Evolutionary conservation across 2,113 vertebrate genomes (phyloP).

Genomic region (Campylomormyrus numenius): DNA sequence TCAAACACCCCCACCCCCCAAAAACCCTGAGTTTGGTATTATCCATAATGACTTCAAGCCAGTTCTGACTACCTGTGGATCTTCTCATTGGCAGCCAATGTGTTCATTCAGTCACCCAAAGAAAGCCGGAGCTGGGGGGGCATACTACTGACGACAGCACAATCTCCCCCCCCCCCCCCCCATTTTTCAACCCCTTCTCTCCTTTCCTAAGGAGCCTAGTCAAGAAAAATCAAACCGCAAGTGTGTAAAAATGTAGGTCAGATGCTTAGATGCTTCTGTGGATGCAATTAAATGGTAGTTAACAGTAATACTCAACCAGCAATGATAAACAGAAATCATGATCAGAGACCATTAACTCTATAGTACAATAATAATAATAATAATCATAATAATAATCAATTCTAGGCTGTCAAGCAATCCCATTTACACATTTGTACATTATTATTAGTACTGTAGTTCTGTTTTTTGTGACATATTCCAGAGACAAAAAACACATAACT

Average conservation of each 20-base stretch:
- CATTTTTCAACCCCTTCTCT: not conserved
- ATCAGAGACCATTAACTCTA: constrained; percentile 9
- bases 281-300: constrained; percentile 14
- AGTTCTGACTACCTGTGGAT: not conserved
- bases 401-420: not conserved
- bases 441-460: constrained; percentile 9
- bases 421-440: not conserved
- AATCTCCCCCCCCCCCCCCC: too few relatives aligned
- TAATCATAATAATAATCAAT: constrained; percentile 3
- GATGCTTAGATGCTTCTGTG: constrained; percentile 11
- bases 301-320: constrained; percentile 19
- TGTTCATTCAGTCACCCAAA: not conserved
- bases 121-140: constrained; percentile 19
- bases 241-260: not conserved
- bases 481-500: constrained; percentile 31
- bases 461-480: constrained; percentile 28
- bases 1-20: not conserved
- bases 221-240: not conserved
- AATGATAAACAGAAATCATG: constrained; percentile 8
- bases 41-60: not conserved
- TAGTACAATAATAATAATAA: constrained; percentile 20
- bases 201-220: not conserved
- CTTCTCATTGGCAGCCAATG: not conserved
- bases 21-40: constrained; percentile 7
- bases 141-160: not conserved